Conservation (phyloP, 1,140 invertebrate species). For the Sycophaga agraensis region DNA sequence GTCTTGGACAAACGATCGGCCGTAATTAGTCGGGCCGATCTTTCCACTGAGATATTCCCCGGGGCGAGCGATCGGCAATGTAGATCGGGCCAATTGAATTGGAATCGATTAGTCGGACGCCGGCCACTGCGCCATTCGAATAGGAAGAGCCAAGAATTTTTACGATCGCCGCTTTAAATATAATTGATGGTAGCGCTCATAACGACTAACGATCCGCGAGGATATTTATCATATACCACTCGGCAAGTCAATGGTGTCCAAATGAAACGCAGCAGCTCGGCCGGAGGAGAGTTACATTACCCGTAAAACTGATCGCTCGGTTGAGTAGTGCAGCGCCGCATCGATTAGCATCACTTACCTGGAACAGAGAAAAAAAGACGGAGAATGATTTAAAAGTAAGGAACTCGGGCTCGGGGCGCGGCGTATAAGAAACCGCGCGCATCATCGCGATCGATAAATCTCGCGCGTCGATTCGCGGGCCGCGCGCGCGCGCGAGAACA, state of each 20-base stretch:
- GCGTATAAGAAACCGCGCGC: neutral
- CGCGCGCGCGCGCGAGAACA: neutral
- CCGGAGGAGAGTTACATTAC: constrained; percentile 6
- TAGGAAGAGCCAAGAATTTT: neutral
- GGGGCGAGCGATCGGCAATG: no score
- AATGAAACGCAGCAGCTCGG: neutral
- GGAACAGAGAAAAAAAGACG: constrained; percentile 16
- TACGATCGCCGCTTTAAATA: neutral
- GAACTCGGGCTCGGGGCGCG: no score
- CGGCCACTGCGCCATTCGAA: no score
- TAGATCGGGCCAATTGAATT: no score
- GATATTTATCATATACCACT: neutral
- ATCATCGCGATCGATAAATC: neutral
- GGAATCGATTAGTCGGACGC: no score
- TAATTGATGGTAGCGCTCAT: no score
- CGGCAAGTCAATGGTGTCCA: neutral
- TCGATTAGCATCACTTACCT: constrained; percentile 27
- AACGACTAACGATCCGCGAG: neutral
- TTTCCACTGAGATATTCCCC: no score
- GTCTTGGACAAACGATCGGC: no score
- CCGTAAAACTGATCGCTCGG: constrained; percentile 6
- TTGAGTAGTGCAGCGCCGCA: neutral
- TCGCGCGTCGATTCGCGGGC: neutral
- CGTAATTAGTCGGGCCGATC: no score
- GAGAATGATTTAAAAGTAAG: constrained; percentile 1